phyloP scores from a whole-genome alignment of 2,113 vertebrate genomes.

The Axis porcinus region DNA sequence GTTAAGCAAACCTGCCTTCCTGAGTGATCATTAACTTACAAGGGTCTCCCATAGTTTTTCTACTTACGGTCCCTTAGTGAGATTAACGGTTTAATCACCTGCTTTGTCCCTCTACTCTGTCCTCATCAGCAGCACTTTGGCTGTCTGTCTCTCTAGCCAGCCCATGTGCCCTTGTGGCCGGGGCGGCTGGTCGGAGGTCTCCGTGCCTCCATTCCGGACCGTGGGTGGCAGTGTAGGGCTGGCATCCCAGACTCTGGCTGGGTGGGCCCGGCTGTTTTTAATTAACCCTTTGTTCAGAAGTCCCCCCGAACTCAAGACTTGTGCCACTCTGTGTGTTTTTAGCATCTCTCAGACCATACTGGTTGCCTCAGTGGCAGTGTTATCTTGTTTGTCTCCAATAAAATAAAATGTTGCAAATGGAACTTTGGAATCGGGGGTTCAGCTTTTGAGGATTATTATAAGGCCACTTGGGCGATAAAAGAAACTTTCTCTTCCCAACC shows the following conservation, averaged over 20 bases:
- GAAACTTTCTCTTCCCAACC: neutral
- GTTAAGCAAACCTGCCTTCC: neutral
- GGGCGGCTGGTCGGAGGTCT: neutral
- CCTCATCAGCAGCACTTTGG: neutral
- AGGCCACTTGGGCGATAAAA: neutral
- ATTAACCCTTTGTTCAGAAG: too few species aligned
- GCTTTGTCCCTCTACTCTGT: neutral
- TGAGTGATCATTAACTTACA: neutral
- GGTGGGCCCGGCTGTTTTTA: neutral
- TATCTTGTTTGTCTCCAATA: fast-evolving
- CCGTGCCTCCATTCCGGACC: neutral
- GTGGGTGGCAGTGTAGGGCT: neutral
- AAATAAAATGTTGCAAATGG: fast-evolving
- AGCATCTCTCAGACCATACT: fast-evolving
- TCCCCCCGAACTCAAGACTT: neutral
- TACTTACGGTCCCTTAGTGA: neutral
- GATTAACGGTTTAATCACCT: neutral
- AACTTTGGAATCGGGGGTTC: neutral
- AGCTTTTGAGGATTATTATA: neutral
- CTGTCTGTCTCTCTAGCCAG: too few species aligned
- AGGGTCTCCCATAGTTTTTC: neutral
- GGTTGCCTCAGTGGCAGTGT: fast-evolving
- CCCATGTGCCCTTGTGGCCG: fast-evolving
- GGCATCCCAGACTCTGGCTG: neutral
- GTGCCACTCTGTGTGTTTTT: neutral